Evolutionary conservation across 2,888 invertebrate species (phyloP).

Genomic region (Spisula subtruncata): DNA sequence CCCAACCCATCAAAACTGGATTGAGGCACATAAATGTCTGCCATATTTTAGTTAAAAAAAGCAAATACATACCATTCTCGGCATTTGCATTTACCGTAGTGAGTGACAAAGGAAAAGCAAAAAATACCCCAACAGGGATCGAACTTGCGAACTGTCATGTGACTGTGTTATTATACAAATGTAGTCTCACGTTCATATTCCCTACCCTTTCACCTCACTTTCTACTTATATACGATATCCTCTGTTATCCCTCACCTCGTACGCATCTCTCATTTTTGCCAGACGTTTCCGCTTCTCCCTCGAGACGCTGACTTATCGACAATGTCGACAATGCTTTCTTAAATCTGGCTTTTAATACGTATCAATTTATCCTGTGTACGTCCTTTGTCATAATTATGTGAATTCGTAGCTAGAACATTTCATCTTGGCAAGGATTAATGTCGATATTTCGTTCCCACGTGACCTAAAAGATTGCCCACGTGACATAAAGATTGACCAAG

Average conservation of each 20-base stretch:
- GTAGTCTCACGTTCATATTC: too few species aligned
- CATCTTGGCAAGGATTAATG: not conserved
- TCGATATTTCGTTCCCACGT: not conserved
- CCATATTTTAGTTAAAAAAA: too few species aligned
- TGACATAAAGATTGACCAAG: not conserved
- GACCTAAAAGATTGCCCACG: not conserved
- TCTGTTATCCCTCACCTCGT: not conserved
- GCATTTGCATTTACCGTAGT: too few species aligned
- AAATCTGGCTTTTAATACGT: constrained; percentile 28
- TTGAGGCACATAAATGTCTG: too few species aligned
- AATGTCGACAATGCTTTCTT: not conserved
- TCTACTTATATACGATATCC: too few species aligned
- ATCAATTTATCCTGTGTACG: not conserved
- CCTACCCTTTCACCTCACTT: too few species aligned
- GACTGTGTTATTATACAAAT: too few species aligned
- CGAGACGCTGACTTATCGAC: not conserved
- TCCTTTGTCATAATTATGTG: not conserved
- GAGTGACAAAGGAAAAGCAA: too few species aligned
- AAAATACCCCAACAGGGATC: too few species aligned
- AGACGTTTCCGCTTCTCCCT: not conserved
- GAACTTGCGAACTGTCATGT: too few species aligned
- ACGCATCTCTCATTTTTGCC: not conserved
- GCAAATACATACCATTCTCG: too few species aligned
- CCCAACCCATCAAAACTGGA: too few species aligned
- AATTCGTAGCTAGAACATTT: not conserved